phyloP scores from a whole-genome alignment of 2,113 vertebrate species.

The Polypterus senegalus region DNA sequence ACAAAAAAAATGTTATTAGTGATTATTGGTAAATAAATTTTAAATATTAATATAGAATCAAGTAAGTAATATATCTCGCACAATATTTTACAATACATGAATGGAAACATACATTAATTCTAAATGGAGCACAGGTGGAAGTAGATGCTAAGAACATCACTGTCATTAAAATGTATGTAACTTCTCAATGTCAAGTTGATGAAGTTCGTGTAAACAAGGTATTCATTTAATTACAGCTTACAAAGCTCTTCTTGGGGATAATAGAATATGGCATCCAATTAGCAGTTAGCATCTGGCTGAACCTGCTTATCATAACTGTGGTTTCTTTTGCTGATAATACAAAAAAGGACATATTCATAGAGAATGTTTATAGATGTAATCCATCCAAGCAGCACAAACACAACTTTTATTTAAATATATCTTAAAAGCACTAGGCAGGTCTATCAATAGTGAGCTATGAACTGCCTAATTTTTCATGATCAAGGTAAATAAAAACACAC shows the following conservation, averaged over 20 bases:
- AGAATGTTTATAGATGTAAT: slow-evolving; percentile 4
- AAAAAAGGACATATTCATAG: background rate
- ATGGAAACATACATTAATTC: too few relatives aligned
- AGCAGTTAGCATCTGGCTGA: slow-evolving; percentile 7
- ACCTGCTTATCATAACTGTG: slow-evolving; percentile 6
- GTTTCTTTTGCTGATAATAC: slow-evolving; percentile 7
- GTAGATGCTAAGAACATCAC: background rate
- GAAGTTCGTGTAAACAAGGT: slow-evolving; percentile 7
- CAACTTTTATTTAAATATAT: background rate
- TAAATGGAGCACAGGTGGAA: background rate
- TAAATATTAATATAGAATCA: too few relatives aligned
- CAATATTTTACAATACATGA: too few relatives aligned
- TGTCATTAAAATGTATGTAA: slow-evolving; percentile 5
- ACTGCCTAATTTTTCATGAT: too few relatives aligned
- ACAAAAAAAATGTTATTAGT: too few relatives aligned
- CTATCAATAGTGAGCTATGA: too few relatives aligned
- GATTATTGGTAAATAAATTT: too few relatives aligned
- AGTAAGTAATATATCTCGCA: too few relatives aligned
- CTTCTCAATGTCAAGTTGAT: slow-evolving; percentile 4
- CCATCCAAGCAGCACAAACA: background rate
- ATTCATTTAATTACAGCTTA: slow-evolving; percentile 15
- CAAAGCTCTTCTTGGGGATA: slow-evolving; percentile 13
- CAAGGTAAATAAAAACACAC: too few relatives aligned
- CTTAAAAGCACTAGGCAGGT: too few relatives aligned
- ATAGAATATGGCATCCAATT: slow-evolving; percentile 5